Percentiles rank a stretch among this genome's conserved stretches.
These are phyloP conservation scores for Mastomys coucha DNA, from an alignment of 2,113 vertebrate genomes.

Conservation along the genomic window DNA sequence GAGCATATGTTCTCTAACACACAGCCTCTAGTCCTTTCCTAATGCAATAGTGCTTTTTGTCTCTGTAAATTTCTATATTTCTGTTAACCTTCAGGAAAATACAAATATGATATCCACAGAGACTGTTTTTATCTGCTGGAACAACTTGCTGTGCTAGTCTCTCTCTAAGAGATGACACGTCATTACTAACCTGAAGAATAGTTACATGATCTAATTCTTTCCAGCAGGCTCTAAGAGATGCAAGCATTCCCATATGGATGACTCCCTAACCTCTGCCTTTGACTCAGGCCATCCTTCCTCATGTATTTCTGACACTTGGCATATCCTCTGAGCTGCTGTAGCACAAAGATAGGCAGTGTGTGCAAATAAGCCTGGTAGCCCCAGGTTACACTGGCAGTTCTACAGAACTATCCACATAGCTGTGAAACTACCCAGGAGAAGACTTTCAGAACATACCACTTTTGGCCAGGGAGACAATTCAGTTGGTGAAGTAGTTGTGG, in stretches of 20 bases:
- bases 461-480: neutral
- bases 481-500: neutral
- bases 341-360: neutral
- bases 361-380: neutral
- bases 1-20: neutral
- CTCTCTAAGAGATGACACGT: neutral
- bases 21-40: neutral
- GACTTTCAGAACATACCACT: neutral
- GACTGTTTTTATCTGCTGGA: neutral
- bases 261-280: neutral
- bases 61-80: neutral
- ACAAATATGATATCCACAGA: neutral
- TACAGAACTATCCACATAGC: neutral
- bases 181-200: slow-evolving; percentile 13
- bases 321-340: neutral
- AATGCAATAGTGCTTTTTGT: neutral
- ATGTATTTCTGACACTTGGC: neutral
- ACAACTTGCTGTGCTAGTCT: neutral
- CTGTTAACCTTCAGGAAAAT: slow-evolving; percentile 32
- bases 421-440: slow-evolving; percentile 13
- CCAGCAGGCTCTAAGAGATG: neutral
- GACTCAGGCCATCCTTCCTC: neutral
- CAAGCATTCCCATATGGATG: neutral
- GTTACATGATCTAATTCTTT: slow-evolving; percentile 36
- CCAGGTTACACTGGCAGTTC: neutral